Evolutionary conservation across 2,113 vertebrate species (phyloP), one percentile per base, ranked within the genome.

Genomic region (Xyliphius kryptos): DNA sequence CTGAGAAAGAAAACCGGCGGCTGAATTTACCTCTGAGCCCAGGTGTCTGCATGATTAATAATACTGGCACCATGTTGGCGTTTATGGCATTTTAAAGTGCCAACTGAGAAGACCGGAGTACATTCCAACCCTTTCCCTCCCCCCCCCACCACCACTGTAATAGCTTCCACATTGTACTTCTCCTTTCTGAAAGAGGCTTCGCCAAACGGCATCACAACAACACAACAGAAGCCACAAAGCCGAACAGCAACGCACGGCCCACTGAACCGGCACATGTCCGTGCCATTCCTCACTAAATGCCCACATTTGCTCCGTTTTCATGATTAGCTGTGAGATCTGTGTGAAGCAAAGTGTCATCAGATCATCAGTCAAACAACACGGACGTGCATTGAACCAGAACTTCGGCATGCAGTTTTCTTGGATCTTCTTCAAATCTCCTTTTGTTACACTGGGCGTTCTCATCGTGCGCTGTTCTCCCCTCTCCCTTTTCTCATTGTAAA

Each of bases 141-240:
- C 78, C 75, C 76, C 2, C 63, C 72, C 72, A 67, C 71, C 22
- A 26, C 22, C 22, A 67, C 71, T 72, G 59, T 84, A 84, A 84
- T 83, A 49, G 80, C 79, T 85, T 79, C 82, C 83, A 84, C 82
- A 83, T 84, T 83, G 79, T 65, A 74, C 60, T 57, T 57, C 58
- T 55, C 73, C 75, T 77, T 73, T 71, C 67, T 63, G 56, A 68
- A 74, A 78, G 71, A 75, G 76, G 68, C 62, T 67, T 69, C 46
- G 16, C 62, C n/a, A 17, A 56, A 50, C 60, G 48, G 65, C 71
- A 70, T 77, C 71, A 75, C 75, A 36, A 77, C 54, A 66, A 59
- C 56, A 67, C 21, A 67, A 60, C 56, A 53, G 38, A 67, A 52
- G 56, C 56, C 62, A 57, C 41, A 57, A 56, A 62, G 61, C 63